Percentiles rank a stretch among this genome's conserved stretches.
These are phyloP conservation scores for Oryzias curvinotus DNA, from an alignment of 2,113 vertebrate genomes.

Conservation along the genomic window DNA sequence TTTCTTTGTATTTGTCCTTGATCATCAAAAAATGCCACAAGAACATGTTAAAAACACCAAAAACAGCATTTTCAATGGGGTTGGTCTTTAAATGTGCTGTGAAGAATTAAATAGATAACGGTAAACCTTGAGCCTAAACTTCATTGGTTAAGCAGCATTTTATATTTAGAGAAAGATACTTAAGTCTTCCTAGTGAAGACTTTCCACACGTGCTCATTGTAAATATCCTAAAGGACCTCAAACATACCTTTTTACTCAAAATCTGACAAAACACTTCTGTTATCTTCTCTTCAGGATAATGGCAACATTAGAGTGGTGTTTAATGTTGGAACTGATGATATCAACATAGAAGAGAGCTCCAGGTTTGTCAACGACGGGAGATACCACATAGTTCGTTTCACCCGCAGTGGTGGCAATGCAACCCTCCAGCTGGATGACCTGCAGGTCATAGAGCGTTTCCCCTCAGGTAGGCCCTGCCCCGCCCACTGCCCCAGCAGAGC, in stretches of 20 bases:
- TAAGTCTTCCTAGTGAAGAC: too few relatives aligned
- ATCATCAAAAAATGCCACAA: too few relatives aligned
- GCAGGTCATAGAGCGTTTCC: conserved; percentile 96
- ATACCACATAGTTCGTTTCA: conserved; percentile 98
- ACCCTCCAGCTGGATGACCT: conserved; percentile 98
- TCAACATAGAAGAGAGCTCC: conserved; percentile 97
- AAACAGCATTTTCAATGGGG: too few relatives aligned
- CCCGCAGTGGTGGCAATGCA: conserved; percentile 96
- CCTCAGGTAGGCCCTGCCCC: conserved; percentile 87
- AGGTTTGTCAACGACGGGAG: conserved; percentile 99
- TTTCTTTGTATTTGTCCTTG: too few relatives aligned
- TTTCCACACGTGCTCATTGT: background rate
- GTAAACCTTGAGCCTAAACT: too few relatives aligned
- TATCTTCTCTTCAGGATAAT: conserved; percentile 82
- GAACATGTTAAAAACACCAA: too few relatives aligned
- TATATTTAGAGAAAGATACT: background rate
- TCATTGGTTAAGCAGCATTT: background rate
- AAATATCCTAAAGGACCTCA: background rate
- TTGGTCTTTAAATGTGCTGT: too few relatives aligned
- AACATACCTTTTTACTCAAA: background rate
- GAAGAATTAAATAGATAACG: too few relatives aligned
- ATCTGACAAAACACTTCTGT: background rate
- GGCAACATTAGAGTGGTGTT: conserved; percentile 98
- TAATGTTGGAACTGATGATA: conserved; percentile 98
- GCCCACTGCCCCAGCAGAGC: conserved; percentile 39